Percentiles rank a stretch among this genome's conserved stretches.
These are phyloP conservation scores for Rhodophaea formosa DNA, from an alignment of 2,888 invertebrate species.

Conservation along the genomic window DNA sequence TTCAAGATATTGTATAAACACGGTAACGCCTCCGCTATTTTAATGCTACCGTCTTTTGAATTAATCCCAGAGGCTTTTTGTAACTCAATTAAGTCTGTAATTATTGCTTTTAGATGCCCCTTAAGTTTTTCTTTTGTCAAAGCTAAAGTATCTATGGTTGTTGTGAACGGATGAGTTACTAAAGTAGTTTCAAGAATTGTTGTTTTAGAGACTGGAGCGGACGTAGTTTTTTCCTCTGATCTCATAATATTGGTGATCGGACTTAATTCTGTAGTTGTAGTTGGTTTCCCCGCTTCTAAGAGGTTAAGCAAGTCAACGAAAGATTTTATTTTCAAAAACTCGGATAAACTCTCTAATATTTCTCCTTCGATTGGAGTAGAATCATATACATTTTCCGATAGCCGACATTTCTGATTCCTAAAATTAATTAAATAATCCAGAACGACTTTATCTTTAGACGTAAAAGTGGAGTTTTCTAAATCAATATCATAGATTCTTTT, in stretches of 20 bases:
- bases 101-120: conserved; percentile 58
- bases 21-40: conserved; percentile 56
- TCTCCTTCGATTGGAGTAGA: conserved; percentile 51
- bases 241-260: not conserved
- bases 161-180: conserved; percentile 2
- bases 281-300: conserved; percentile 32
- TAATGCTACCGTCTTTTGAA: conserved; percentile 38
- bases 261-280: conserved; percentile 8
- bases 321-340: conserved; percentile 66
- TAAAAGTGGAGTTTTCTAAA: conserved; percentile 41
- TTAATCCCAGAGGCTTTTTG: conserved; percentile 47
- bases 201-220: conserved; percentile 24
- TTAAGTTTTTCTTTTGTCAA: conserved; percentile 59
- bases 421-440: conserved; percentile 61
- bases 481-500: conserved; percentile 46
- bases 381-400: conserved; percentile 34
- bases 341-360: conserved; percentile 60
- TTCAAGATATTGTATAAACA: conserved; percentile 63
- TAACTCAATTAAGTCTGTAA: conserved; percentile 61
- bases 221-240: conserved; percentile 15
- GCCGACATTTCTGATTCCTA: conserved; percentile 50
- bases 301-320: conserved; percentile 58
- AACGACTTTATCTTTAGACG: conserved; percentile 62
- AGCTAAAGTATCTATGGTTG: conserved; percentile 29
- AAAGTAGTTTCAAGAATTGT: conserved; percentile 13